Evolutionary conservation across 2,113 vertebrate species (phyloP).

Genomic region (Etheostoma cragini): DNA sequence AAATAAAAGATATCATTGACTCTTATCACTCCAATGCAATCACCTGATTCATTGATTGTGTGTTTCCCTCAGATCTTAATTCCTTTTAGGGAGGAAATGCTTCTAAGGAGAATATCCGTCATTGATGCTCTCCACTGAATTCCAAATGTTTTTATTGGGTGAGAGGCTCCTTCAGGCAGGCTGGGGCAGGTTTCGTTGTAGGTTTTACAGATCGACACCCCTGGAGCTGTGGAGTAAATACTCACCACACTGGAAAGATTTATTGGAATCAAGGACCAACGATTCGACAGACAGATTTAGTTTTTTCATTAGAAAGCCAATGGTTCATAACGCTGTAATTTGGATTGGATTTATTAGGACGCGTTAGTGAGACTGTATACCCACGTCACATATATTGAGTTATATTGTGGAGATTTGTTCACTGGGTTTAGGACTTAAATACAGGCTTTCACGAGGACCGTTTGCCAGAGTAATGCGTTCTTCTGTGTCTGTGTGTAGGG

Average conservation of each 20-base stretch:
- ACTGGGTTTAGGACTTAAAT: no score
- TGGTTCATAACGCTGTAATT: background rate
- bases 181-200: conserved; percentile 35
- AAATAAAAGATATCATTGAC: background rate
- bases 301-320: conserved; percentile 3
- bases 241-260: conserved; percentile 25
- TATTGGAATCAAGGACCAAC: conserved; percentile 14
- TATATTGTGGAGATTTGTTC: background rate
- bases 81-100: conserved; percentile 18
- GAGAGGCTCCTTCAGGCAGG: conserved; percentile 33
- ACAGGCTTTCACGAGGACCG: no score
- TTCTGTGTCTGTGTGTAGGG: background rate
- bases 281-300: background rate
- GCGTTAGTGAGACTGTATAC: background rate
- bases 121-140: conserved; percentile 28
- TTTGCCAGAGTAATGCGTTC: background rate
- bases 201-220: conserved; percentile 46
- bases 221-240: conserved; percentile 42
- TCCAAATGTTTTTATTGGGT: conserved; percentile 21
- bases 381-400: no score
- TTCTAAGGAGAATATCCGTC: conserved; percentile 39
- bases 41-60: background rate
- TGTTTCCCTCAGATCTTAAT: conserved; percentile 31
- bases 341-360: background rate
- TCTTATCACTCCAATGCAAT: conserved; percentile 11